phyloP scores from a whole-genome alignment of 92 coral and sea anemone species.

The Epizoanthus rinbou region DNA sequence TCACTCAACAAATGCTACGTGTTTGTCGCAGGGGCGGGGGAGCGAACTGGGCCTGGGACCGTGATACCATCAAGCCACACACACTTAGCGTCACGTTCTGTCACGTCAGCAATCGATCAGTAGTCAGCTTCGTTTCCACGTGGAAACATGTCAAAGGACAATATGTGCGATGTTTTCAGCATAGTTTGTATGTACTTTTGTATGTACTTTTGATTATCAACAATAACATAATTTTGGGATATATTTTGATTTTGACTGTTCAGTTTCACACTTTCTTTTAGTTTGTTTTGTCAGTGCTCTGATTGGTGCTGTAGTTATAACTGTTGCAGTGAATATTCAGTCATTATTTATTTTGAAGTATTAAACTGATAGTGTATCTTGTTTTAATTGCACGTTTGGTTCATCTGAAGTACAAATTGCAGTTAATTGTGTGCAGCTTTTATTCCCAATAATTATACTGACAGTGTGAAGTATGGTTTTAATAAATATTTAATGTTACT shows the following conservation, averaged over 20 bases:
- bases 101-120: constrained; percentile 20
- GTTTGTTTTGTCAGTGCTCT: constrained; percentile 16
- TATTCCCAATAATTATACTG: constrained; percentile 6
- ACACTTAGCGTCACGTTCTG: constrained; percentile 12
- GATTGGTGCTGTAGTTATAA: constrained; percentile 17
- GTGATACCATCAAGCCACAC: constrained; percentile 4
- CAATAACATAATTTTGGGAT: constrained; percentile 14
- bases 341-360: constrained; percentile 29
- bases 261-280: constrained; percentile 23
- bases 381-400: constrained; percentile 15
- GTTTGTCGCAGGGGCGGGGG: constrained; percentile 30
- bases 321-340: constrained; percentile 28
- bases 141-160: constrained; percentile 25
- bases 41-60: constrained; percentile 19
- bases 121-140: constrained; percentile 17
- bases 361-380: constrained; percentile 30
- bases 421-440: constrained; percentile 21
- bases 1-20: no score
- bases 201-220: not conserved
- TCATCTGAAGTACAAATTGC: constrained; percentile 15
- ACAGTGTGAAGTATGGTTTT: constrained; percentile 6
- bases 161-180: constrained; percentile 21
- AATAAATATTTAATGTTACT: not conserved
- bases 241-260: constrained; percentile 29
- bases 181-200: not conserved